phyloP scores from a whole-genome alignment of 1,140 invertebrate species.

The Muscidifurax raptorellus region DNA sequence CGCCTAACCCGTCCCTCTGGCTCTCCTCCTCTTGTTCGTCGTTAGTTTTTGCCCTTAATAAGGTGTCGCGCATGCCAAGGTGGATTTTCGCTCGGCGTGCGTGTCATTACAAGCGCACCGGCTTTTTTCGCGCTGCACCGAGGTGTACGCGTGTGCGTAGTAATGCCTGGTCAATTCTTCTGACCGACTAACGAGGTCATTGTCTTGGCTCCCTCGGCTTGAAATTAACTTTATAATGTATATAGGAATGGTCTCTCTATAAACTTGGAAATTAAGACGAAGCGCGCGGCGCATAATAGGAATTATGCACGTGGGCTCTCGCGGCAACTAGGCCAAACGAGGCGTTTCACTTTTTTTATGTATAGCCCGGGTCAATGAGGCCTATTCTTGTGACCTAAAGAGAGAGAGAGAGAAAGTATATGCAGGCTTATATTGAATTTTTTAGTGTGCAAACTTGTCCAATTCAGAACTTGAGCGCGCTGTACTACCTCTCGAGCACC shows the following conservation, averaged over 20 bases:
- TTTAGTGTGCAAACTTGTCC: background rate
- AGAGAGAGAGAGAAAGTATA: background rate
- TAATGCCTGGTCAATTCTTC: conserved; percentile 12
- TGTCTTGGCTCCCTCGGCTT: background rate
- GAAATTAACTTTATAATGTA: too few relatives aligned
- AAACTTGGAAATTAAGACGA: too few relatives aligned
- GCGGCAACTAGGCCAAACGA: background rate
- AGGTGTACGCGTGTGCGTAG: background rate
- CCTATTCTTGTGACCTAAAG: background rate
- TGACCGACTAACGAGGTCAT: conserved; percentile 2
- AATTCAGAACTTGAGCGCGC: background rate
- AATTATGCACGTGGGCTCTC: too few relatives aligned
- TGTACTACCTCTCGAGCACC: background rate
- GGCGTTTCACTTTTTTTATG: too few relatives aligned
- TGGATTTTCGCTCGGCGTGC: background rate
- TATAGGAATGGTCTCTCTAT: too few relatives aligned
- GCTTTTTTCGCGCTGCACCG: background rate
- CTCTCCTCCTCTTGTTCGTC: background rate
- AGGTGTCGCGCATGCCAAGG: conserved; percentile 19
- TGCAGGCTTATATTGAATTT: background rate
- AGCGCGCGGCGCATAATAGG: too few relatives aligned
- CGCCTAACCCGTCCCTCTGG: background rate
- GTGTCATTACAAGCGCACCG: background rate
- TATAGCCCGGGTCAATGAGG: background rate
- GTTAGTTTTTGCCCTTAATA: conserved; percentile 46